Evolutionary conservation across 2,113 vertebrate species (phyloP), one percentile per base, ranked within the genome.

Genomic region (Pteropus alecto): DNA sequence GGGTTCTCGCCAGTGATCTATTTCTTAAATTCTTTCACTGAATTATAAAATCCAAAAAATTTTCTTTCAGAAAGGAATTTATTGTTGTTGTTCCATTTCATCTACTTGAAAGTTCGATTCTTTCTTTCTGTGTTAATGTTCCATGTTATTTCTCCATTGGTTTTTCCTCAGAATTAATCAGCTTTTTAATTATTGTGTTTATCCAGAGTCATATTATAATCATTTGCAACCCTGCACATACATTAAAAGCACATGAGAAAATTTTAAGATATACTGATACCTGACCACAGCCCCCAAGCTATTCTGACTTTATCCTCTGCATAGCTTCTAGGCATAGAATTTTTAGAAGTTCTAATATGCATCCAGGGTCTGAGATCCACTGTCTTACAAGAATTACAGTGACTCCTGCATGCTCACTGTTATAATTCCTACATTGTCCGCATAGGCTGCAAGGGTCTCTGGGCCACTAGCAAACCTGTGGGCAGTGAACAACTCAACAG

Each of bases 121-220:
- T 65, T 67, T 95, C 84, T 82, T 41, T 89, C 30, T 92, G 16
- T 78, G 12, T 68, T 92, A 81, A 86, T 67, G 35, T 18, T 56
- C 22, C 81, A 4, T 54, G 83, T 93, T 89, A 33, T 58, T 56
- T 74, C 73, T 85, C 90, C 84, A 82, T 21, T 79, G 87, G 35
- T 92, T 96, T 93, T 58, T 61, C 73, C 46, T 95, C 81, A 56
- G 41, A 90, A 94, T 83, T 68, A 91, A 95, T 95, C 78, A 70
- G 56, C 26, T 96, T 63, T 91, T 95, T 43, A 93, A 92, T 21
- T 76, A 92, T 18, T 91, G 38, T 76, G 46, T 73, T 67, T 48
- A 90, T 74, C 26, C 56, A 70, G 19, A 93, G n/a, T 86, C 68
- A 87, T 81, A 60, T 38, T 90, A 73, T 46, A 77, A 82, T 63